A percentile compares a stretch with the other conserved stretches of the same genome.
These are phyloP conservation scores for Antigone vipio DNA, from an alignment of 2,113 vertebrate genomes.

Conservation along the genomic window DNA sequence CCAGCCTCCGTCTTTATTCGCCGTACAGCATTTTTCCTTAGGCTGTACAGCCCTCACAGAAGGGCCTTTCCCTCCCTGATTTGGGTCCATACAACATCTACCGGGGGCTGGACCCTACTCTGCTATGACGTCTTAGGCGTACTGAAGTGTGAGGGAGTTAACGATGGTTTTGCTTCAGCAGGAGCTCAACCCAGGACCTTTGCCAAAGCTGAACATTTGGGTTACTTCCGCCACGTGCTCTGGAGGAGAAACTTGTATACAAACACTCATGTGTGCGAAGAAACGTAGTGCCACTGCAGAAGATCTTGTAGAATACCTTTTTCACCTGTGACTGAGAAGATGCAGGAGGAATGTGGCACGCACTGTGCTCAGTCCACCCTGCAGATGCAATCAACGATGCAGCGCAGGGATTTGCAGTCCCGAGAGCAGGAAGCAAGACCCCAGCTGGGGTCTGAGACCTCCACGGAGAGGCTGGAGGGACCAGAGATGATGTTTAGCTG, in stretches of 20 bases:
- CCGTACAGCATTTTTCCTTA: too few species aligned
- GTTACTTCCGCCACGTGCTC: not conserved
- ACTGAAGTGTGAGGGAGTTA: not conserved
- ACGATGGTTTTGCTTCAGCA: not conserved
- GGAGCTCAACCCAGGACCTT: not conserved
- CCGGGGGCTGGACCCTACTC: not conserved
- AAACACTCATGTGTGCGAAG: not conserved
- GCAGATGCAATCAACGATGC: not conserved
- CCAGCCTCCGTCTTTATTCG: not conserved
- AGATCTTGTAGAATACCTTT: not conserved
- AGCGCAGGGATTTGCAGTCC: not conserved
- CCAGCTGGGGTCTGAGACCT: not conserved
- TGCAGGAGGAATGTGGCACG: not conserved
- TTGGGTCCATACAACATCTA: rapidly evolving
- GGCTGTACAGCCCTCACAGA: not conserved
- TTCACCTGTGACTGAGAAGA: not conserved
- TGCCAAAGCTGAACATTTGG: not conserved
- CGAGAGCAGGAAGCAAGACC: not conserved
- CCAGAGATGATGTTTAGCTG: not conserved
- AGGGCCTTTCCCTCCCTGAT: not conserved
- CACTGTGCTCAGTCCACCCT: not conserved
- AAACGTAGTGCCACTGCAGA: not conserved
- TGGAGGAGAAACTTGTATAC: too few species aligned
- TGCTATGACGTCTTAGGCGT: too few species aligned
- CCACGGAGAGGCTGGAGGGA: too few species aligned